Conservation (phyloP, 2,888 invertebrate genomes). For the Sisyra nigra region DNA sequence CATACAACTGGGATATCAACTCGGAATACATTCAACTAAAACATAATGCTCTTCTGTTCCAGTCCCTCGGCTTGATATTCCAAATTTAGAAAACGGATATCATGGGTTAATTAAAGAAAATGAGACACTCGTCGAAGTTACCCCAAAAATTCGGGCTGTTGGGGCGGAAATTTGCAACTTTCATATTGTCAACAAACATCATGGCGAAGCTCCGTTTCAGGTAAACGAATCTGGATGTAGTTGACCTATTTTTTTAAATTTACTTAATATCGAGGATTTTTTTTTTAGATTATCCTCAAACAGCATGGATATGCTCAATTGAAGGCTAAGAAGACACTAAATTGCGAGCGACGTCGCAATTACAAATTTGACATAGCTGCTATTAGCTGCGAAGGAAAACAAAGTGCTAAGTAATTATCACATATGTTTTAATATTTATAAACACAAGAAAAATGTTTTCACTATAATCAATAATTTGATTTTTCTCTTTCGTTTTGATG, state of each 20-base stretch:
- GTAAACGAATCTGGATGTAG: slow-evolving; percentile 25
- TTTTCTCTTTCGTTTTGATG: too few species aligned
- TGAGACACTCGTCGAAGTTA: slow-evolving; percentile 82
- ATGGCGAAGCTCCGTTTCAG: slow-evolving; percentile 87
- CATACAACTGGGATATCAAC: too few species aligned
- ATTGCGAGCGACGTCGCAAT: slow-evolving; percentile 86
- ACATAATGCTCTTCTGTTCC: too few species aligned
- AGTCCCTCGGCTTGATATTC: slow-evolving; percentile 59
- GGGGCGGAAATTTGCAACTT: slow-evolving; percentile 67
- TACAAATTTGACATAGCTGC: slow-evolving; percentile 95
- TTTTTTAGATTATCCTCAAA: slow-evolving; percentile 21
- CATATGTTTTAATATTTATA: too few species aligned
- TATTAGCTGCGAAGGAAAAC: slow-evolving; percentile 75
- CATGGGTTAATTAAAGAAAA: slow-evolving; percentile 87
- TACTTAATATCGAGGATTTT: neutral
- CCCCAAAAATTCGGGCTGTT: slow-evolving; percentile 74
- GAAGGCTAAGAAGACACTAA: slow-evolving; percentile 65
- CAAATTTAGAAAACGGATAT: slow-evolving; percentile 73
- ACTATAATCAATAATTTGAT: too few species aligned
- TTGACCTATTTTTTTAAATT: neutral
- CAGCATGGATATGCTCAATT: slow-evolving; percentile 64
- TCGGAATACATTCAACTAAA: too few species aligned
- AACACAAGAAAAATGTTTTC: too few species aligned
- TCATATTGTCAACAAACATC: slow-evolving; percentile 80
- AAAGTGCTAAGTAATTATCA: slow-evolving; percentile 33